Evolutionary conservation across 2,113 vertebrate species (phyloP), one percentile per base, ranked within the genome.

Genomic region (Pelusios castaneus): DNA sequence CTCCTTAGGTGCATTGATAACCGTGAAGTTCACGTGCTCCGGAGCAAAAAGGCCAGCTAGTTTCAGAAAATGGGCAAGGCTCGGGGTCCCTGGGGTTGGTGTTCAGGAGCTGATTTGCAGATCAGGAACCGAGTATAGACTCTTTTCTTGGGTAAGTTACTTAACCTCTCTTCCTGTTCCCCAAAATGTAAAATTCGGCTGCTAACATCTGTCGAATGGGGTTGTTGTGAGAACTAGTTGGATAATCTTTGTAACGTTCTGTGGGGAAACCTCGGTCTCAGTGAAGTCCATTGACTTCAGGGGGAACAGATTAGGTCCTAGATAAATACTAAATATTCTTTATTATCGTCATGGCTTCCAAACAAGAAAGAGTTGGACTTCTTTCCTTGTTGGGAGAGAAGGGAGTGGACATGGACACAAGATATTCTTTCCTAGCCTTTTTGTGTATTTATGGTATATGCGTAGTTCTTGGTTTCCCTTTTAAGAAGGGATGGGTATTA

Each of bases 371-470:
- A 7, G 45, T 31, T 45, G 60, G 79, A 9, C 1, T 0, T 41
- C 0, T 45, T 16, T 45, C 27, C 78, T 67, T 67, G 52, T 49
- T 80, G 85, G 11, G n/a, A 16, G 2, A 84, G 75, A 56, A 8
- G 2, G 41, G 34, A 51, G 93, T 41, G 51, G 56, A 17, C 45
- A 87, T 19, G 82, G 43, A 24, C 34, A 1, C 0, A 0, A 80
- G 45, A 3, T 7, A 9, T 75, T 38, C 17, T 80, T 80, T 80
- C n/a, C 51, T 19, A 54, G 51, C 38, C n/a, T 38, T 38, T 54
- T 38, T 54, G 34, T 41, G 51, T 80, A 14, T 80, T 80, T 80
- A 55, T 52, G 25, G n/a, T 25, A 41, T 54, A 22, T 27, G 38
- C n/a, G 22, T 80, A 80, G 38, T 80, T 80, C 51, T 51, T 55